A percentile compares a stretch with the other conserved stretches of the same genome.
These are phyloP conservation scores for Clarias platycephalus DNA, from an alignment of 2,797 vertebrate genomes.

Conservation along the genomic window DNA sequence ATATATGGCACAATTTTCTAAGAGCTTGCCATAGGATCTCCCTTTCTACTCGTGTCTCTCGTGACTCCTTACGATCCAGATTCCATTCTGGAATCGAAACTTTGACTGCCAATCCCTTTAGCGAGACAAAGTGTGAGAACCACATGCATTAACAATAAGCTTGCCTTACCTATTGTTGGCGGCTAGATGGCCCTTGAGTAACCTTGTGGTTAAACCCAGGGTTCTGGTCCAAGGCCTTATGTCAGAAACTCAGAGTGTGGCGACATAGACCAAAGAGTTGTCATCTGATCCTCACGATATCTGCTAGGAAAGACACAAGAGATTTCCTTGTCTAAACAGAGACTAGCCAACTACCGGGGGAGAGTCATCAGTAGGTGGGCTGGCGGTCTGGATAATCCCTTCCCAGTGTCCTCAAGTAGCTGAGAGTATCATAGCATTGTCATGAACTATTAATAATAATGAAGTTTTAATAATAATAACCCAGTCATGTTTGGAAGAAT, in stretches of 20 bases:
- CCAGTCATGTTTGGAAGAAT: neutral
- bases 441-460: neutral
- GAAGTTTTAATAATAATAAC: neutral
- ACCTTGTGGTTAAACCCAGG: slow-evolving; percentile 3
- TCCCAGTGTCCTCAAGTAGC: neutral
- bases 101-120: neutral
- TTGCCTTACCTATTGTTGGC: neutral
- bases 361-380: neutral
- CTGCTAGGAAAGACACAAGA: neutral
- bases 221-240: neutral
- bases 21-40: neutral
- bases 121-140: neutral
- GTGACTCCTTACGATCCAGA: neutral
- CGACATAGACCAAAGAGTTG: neutral
- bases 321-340: neutral
- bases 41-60: neutral
- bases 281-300: neutral
- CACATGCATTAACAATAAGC: neutral
- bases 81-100: neutral
- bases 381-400: neutral
- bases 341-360: neutral
- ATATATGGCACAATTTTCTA: neutral
- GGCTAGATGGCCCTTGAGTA: neutral
- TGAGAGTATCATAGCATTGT: neutral
- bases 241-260: neutral